Base-by-base conservation (phyloP, 2,888 invertebrate genomes). In the Caenorhabditis uteleia region DNA sequence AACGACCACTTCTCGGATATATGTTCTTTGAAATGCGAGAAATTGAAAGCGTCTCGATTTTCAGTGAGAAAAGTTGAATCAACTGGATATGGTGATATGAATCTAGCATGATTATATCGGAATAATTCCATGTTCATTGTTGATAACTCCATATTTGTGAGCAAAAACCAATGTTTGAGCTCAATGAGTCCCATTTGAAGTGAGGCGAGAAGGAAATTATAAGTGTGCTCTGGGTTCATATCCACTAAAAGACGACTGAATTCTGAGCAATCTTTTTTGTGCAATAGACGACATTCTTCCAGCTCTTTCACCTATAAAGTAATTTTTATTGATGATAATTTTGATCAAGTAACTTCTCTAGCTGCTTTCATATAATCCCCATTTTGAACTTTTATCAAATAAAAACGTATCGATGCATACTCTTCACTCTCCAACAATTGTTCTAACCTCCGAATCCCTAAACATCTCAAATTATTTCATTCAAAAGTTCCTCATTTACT, bases 51-150 rank as follows among this genome's bases (percentile, higher is more conserved):
- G 36, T 71, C 57, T 6, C 59, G 46, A 44, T 61, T 58, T 36
- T 70, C 74, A 0, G 53, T 57, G n/a, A 75, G 29, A 59, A 79
- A 79, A 16, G 64, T 65, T 14, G 68, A 60, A 42, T 78, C 74
- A 14, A 79, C 64, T 5, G 78, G 64, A 44, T 79, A 73, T n/a
- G 82, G 69, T 1, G 72, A 73, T 31, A 82, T 70, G 51, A 78
- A 82, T n/a, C 83, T 75, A 4, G 80, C 83, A 49, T 83, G 81
- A 61, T 83, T 83, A 62, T 82, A 81, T 6, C 83, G 75, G 50
- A 83, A 82, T 20, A 82, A 55, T 21, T 75, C 75, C 78, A 80
- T 80, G 65, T 83, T 75, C 75, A 82, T 79, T 2, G 70, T 68
- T n/a, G 68, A 54, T 20, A 82, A 48, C 50, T 82, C 82, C 78